Conservation (phyloP, 2,113 vertebrate genomes). For the Petromus typicus region DNA sequence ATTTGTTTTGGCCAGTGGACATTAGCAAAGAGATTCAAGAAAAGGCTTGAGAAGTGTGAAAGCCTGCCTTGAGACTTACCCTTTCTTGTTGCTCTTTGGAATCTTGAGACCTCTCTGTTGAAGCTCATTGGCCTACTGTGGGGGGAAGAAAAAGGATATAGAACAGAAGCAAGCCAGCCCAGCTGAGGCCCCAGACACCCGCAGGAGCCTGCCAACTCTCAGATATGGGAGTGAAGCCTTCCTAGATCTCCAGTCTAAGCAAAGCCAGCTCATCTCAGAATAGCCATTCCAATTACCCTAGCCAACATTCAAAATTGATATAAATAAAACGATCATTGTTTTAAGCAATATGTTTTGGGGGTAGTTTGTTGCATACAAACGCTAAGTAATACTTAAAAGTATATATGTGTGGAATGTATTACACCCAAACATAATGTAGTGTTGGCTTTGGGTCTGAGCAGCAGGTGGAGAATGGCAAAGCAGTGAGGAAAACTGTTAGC, state of each 20-base stretch:
- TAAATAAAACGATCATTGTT: slow-evolving; percentile 50
- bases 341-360: slow-evolving; percentile 39
- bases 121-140: neutral
- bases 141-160: neutral
- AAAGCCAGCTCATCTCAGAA: neutral
- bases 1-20: slow-evolving; percentile 53
- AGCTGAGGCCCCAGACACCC: neutral
- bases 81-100: slow-evolving; percentile 31
- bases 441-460: slow-evolving; percentile 32
- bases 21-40: slow-evolving; percentile 49
- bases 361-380: slow-evolving; percentile 41
- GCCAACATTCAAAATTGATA: neutral
- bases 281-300: neutral
- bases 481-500: slow-evolving; percentile 12
- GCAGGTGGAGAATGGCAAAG: slow-evolving; percentile 34
- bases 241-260: neutral
- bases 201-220: neutral
- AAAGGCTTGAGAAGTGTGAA: slow-evolving; percentile 42
- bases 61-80: slow-evolving; percentile 41
- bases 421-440: slow-evolving; percentile 7
- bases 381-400: slow-evolving; percentile 38
- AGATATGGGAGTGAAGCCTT: neutral
- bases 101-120: slow-evolving; percentile 27
- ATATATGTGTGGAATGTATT: neutral
- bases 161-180: slow-evolving; percentile 2